Percentiles rank a stretch among this genome's conserved stretches.
These are phyloP conservation scores for Dicroscelio sp. DNA, from an alignment of 2,888 invertebrate species.

Conservation along the genomic window DNA sequence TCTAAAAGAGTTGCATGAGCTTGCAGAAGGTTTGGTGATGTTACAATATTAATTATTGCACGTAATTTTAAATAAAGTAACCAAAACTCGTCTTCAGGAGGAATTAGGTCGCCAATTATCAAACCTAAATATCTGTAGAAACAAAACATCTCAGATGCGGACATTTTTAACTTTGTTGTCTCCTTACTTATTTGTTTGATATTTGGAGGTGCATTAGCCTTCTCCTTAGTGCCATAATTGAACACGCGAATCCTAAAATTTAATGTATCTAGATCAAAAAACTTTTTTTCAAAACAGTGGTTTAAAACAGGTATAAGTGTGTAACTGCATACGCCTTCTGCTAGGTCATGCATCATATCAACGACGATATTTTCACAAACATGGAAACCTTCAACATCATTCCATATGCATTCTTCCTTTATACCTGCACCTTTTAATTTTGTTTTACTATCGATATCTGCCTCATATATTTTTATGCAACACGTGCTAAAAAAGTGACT, in stretches of 20 bases:
- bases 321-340: constrained; percentile 73
- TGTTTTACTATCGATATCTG: constrained; percentile 27
- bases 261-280: constrained; percentile 10
- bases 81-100: constrained; percentile 32
- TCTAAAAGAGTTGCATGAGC: constrained; percentile 32
- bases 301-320: constrained; percentile 35
- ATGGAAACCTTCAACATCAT: constrained; percentile 59
- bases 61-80: constrained; percentile 48
- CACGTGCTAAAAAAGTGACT: too few relatives aligned
- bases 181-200: not conserved
- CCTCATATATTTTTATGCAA: too few relatives aligned
- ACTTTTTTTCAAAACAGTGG: constrained; percentile 2
- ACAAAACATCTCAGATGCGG: constrained; percentile 34
- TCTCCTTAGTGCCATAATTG: not conserved
- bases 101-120: constrained; percentile 49
- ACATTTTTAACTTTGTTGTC: constrained; percentile 36
- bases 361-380: constrained; percentile 57
- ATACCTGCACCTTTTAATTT: constrained; percentile 52
- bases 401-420: constrained; percentile 52
- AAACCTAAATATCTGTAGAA: constrained; percentile 46
- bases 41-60: constrained; percentile 36
- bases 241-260: constrained; percentile 17
- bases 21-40: constrained; percentile 30
- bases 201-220: not conserved
- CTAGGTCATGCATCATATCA: constrained; percentile 81